Evolutionary conservation across 2,888 invertebrate genomes (phyloP), one percentile per base, ranked within the genome.

Genomic region (Tethea ocularis): DNA sequence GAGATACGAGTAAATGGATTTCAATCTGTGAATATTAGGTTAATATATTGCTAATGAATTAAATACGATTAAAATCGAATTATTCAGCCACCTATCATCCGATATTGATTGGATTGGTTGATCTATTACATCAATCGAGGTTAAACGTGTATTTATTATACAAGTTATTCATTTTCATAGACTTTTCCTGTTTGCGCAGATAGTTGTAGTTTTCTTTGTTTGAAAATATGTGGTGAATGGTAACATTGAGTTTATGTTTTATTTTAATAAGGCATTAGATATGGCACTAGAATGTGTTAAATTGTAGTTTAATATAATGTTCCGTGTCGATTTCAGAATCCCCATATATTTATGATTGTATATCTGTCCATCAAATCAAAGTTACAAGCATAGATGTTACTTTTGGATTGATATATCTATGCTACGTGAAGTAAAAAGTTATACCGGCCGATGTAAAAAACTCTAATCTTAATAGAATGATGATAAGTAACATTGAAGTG

Each of bases 121-220:
- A 33, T 33, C 22, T 36, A 54, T n/a, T n/a, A n/a, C n/a, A n/a
- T 33, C 36, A 33, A 20, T 54, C 54, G 54, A 54, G 54, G 54
- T 54, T 54, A 33, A 54, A 8, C 17, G 20, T n/a, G 7, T 46
- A 38, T 46, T 8, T 20, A n/a, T n/a, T n/a, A 46, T 41, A 46
- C 41, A 38, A 38, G 38, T 38, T n/a, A n/a, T n/a, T 46, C 8
- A 7, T 46, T 46, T 46, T 46, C 46, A 46, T 46, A 46, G 17
- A 20, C 20, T 46, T 46, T 46, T 46, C 46, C 46, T 46, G 46
- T 46, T 46, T 46, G 20, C 20, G 46, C 20, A 46, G 46, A 20
- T 46, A 20, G 8, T 46, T 46, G 46, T 20, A 17, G 46, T 46
- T 46, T 46, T 46, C 46, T 46, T 46, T 46, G 46, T 46, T 46